These are phyloP conservation scores for Oryctes rhinoceros DNA, from an alignment of 1,140 invertebrate species.

Conservation along the genomic window DNA sequence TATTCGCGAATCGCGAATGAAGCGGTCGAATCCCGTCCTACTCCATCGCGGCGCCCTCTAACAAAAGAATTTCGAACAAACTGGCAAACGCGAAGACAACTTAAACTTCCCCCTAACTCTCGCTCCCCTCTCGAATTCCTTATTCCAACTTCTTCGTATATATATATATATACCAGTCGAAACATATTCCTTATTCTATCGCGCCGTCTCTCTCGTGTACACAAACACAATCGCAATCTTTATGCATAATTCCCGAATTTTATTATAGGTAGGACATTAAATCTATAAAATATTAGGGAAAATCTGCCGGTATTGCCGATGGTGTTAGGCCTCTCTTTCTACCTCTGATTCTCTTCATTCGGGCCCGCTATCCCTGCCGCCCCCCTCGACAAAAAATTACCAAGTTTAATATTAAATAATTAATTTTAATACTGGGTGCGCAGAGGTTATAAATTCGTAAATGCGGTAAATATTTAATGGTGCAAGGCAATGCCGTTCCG, in stretches of 20 bases:
- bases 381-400: conserved; percentile 52
- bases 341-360: not conserved
- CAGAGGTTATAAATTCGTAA: conserved; percentile 57
- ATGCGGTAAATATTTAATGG: conserved; percentile 57
- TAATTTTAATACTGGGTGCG: conserved; percentile 59
- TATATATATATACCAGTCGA: no score
- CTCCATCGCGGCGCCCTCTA: not conserved
- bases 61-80: conserved; percentile 41
- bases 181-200: not conserved
- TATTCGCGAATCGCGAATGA: conserved; percentile 13
- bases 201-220: not conserved
- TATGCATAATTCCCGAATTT: conserved; percentile 53
- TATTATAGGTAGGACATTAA: conserved; percentile 53
- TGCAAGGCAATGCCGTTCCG: conserved; percentile 51
- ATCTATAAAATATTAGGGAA: conserved; percentile 55
- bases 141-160: no score
- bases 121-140: no score
- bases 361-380: not conserved
- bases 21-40: not conserved
- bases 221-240: conserved; percentile 52
- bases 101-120: no score
- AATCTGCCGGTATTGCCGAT: conserved; percentile 47
- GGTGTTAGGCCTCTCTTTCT: not conserved
- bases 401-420: conserved; percentile 60
- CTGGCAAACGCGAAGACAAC: not conserved